These are phyloP conservation scores for Spermophilus dauricus DNA, from an alignment of 2,113 vertebrate species.

Conservation along the genomic window DNA sequence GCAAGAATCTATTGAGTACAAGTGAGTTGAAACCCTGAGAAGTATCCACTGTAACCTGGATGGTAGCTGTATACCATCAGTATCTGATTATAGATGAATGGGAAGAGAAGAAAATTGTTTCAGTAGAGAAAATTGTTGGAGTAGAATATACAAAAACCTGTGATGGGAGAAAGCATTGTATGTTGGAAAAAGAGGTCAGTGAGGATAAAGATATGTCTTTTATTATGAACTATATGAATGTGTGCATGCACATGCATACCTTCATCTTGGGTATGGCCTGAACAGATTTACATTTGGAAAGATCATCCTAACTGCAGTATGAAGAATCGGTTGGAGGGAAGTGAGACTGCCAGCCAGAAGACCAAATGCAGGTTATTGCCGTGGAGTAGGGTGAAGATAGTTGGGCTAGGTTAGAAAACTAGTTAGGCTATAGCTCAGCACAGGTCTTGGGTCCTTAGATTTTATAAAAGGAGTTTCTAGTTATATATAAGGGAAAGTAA, in stretches of 20 bases:
- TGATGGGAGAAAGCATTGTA: background rate
- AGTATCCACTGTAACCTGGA: background rate
- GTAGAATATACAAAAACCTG: background rate
- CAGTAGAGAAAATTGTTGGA: background rate
- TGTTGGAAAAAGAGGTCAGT: background rate
- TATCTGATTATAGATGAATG: background rate
- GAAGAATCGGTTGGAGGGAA: background rate
- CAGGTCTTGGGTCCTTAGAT: background rate
- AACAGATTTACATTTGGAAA: background rate
- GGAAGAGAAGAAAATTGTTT: background rate
- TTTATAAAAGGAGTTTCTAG: background rate
- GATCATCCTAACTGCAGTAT: background rate
- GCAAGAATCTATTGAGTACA: background rate
- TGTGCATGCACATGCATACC: accelerated
- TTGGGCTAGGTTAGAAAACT: background rate
- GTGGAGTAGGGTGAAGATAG: background rate
- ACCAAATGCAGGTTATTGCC: background rate
- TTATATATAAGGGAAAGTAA: background rate
- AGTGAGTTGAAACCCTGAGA: background rate
- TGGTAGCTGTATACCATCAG: background rate
- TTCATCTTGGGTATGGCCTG: background rate
- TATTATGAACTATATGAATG: background rate
- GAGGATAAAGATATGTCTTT: background rate
- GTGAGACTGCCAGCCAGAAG: background rate
- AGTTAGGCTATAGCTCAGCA: too few species aligned